Base-by-base conservation (phyloP, 2,113 vertebrate species). In the Equus quagga region DNA sequence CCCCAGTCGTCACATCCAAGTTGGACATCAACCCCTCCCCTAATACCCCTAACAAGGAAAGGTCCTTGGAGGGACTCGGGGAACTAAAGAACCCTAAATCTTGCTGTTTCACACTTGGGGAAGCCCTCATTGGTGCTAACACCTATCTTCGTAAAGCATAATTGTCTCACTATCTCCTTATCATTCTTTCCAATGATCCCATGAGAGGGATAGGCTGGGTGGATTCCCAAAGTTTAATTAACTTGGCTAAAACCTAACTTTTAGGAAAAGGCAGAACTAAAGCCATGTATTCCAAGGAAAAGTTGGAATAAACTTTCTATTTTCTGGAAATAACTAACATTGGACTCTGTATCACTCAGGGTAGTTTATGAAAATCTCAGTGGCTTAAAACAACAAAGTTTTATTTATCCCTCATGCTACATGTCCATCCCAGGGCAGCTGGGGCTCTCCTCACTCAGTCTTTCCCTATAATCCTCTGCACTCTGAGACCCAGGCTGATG, bases 11-110 rank as follows among this genome's bases (percentile, higher is more conserved):
- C 72, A 12, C 7, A 5, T 12, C 1, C 10, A 8, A 83, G 64
- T 15, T 51, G 2, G 33, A 67, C 8, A 18, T 44, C 28, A 54
- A 23, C 12, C 13, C 24, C 8, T 21, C 2, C 31, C 15, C 18
- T 6, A 8, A 2, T 1, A 21, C 26, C 14, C 3, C 33, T 33
- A 19, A 15, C 8, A 36, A 54, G 1, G 62, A 15, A 51, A 18
- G 8, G 4, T 49, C 33, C 31, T 8, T 2, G 14, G 51, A 82
- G 5, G 6, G 46, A 65, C 1, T 2, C 7, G 24, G 18, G 19
- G n/a, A 36, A 14, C 1, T 23, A n/a, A 41, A 65, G 41, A 76
- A 33, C 18, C 28, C 8, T 5, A 19, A 19, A 44, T 89, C 51
- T 67, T 18, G 3, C 6, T 6, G 24, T 23, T 81, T 41, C 10